Base-by-base conservation (phyloP, 2,113 vertebrate genomes). In the Pao palembangensis region DNA sequence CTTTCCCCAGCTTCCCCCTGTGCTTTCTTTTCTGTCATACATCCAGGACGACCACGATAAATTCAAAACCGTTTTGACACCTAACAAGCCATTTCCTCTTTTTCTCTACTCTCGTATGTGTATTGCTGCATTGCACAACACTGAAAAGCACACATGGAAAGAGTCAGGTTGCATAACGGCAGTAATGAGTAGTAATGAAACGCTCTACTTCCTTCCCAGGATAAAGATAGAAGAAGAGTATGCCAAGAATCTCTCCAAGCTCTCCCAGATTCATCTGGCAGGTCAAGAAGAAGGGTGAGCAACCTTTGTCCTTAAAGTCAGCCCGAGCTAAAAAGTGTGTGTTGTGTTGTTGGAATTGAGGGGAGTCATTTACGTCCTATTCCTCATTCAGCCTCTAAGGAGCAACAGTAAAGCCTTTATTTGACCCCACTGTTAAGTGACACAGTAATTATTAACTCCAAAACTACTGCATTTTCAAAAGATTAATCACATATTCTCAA, bases 191-290 rank as follows among this genome's bases (percentile, higher is more conserved):
- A 54, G 63, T 86, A 74, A 88, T 71, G 52, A 63, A 60, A 57
- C 28, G 70, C 61, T 83, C 50, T 55, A 23, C 76, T 77, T 82
- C 70, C 58, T 34, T 75, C 61, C 55, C 85, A 99, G 97, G 87
- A 98, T 99, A 93, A 98, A 94, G 89, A 99, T 99, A 77, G 97
- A 99, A 88, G 97, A 99, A 57, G 97, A 99, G 56, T 99, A 99
- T 65, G 94, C 97, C 52, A 98, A 98, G 88, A 98, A 94, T 71
- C 91, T 99, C 43, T 94, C 95, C 61, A 98, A 95, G 84, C 93
- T 99, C 53, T 98, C 97, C 43, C 96, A 98, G 91, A 95, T 93
- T 69, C 94, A 94, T 16, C 85, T 99, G 50, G 97, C 94, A 3
- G 90, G 90, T 42, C 95, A 98, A 82, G 97, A 99, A 71, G 97